These are phyloP conservation scores for Heteromurus nitidus DNA, from an alignment of 2,888 invertebrate genomes.

Conservation along the genomic window DNA sequence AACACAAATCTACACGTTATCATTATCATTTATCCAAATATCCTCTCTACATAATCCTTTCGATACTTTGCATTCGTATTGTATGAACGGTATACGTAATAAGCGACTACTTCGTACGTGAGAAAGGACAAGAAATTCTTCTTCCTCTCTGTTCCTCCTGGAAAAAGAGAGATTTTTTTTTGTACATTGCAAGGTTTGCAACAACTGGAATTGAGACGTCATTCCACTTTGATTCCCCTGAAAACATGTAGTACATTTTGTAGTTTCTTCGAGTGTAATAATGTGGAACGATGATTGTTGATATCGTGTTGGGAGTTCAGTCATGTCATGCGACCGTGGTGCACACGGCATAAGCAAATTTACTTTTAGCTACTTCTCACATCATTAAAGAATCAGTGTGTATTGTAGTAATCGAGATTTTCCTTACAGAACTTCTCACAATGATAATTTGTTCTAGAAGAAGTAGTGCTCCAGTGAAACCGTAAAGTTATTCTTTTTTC, in stretches of 20 bases:
- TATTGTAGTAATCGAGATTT: too few species aligned
- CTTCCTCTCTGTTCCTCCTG: constrained; percentile 27
- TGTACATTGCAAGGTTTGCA: background rate
- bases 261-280: background rate
- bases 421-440: too few species aligned
- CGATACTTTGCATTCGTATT: background rate
- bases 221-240: constrained; percentile 33
- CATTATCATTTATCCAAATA: constrained; percentile 42
- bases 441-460: too few species aligned
- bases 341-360: too few species aligned
- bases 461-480: too few species aligned
- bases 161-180: constrained; percentile 15
- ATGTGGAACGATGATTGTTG: background rate
- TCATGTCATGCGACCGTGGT: too few species aligned
- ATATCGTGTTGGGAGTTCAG: background rate
- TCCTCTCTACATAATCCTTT: constrained; percentile 22
- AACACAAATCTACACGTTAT: constrained; percentile 19
- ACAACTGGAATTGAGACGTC: constrained; percentile 54
- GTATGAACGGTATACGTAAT: background rate
- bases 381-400: too few species aligned
- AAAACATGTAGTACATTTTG: background rate
- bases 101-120: constrained; percentile 9
- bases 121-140: constrained; percentile 36
- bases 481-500: too few species aligned
- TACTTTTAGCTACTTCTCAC: too few species aligned